phyloP scores from a whole-genome alignment of 1,140 invertebrate species.

The Aplysia californica region DNA sequence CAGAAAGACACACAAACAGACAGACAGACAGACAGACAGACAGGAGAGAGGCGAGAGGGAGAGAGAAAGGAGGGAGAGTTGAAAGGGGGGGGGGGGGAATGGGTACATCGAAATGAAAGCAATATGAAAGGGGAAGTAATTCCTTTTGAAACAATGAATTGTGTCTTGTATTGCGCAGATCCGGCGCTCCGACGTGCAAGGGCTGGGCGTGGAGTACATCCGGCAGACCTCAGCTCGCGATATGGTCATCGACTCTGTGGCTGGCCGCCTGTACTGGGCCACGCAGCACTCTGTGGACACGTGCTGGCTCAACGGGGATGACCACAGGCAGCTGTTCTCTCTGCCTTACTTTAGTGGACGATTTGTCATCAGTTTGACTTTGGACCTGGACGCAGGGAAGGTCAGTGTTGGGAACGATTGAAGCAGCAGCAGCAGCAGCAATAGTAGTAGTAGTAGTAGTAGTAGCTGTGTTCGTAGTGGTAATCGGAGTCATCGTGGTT shows the following conservation, averaged over 20 bases:
- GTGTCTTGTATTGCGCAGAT: too few species aligned
- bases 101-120: too few species aligned
- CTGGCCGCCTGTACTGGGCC: constrained; percentile 89
- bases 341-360: constrained; percentile 81
- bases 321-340: constrained; percentile 78
- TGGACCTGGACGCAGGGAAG: constrained; percentile 71
- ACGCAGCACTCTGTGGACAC: constrained; percentile 85
- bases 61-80: not conserved
- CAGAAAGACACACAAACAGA: not conserved
- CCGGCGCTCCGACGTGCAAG: constrained; percentile 75
- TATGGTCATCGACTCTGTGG: constrained; percentile 82
- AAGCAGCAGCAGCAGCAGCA: too few species aligned
- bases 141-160: too few species aligned
- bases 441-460: too few species aligned
- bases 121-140: too few species aligned
- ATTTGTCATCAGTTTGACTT: constrained; percentile 78
- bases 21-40: not conserved
- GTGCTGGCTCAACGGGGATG: constrained; percentile 81
- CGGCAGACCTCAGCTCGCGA: constrained; percentile 83
- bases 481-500: too few species aligned
- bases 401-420: too few species aligned
- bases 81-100: too few species aligned
- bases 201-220: constrained; percentile 78
- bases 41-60: not conserved
- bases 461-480: too few species aligned